phyloP scores from a whole-genome alignment of 2,797 vertebrate species.

The Synaphobranchus kaupii region DNA sequence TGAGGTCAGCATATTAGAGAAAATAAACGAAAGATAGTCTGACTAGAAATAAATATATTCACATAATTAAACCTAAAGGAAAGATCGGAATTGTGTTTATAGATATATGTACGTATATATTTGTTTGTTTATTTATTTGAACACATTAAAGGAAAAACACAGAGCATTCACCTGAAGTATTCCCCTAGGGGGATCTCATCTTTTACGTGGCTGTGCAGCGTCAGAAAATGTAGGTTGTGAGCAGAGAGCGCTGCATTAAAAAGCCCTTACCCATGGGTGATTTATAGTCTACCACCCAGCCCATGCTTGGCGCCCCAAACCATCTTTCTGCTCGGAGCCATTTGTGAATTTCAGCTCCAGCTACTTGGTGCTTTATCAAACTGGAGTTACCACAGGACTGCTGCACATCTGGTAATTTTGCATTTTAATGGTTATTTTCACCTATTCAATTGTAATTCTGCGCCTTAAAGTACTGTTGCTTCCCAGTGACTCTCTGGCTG shows the following conservation, averaged over 20 bases:
- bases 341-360: slow-evolving; percentile 57
- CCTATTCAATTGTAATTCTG: slow-evolving; percentile 41
- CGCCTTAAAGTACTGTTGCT: slow-evolving; percentile 33
- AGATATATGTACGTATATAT: slow-evolving; percentile 81
- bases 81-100: slow-evolving; percentile 66
- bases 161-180: slow-evolving; percentile 68
- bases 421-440: slow-evolving; percentile 71
- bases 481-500: slow-evolving; percentile 34
- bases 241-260: slow-evolving; percentile 81
- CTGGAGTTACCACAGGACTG: slow-evolving; percentile 44
- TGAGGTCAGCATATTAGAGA: neutral
- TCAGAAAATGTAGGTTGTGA: slow-evolving; percentile 82
- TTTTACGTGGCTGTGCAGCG: slow-evolving; percentile 76
- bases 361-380: slow-evolving; percentile 57
- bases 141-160: slow-evolving; percentile 58
- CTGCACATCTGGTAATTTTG: slow-evolving; percentile 68
- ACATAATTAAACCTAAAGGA: neutral
- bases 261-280: slow-evolving; percentile 83
- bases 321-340: slow-evolving; percentile 62
- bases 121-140: slow-evolving; percentile 53
- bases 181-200: slow-evolving; percentile 79
- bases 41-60: neutral
- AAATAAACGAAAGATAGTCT: neutral
- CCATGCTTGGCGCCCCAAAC: slow-evolving; percentile 56
- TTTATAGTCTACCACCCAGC: slow-evolving; percentile 75